Evolutionary conservation across 2,113 vertebrate species (phyloP).

Genomic region (Phoxinus phoxinus): DNA sequence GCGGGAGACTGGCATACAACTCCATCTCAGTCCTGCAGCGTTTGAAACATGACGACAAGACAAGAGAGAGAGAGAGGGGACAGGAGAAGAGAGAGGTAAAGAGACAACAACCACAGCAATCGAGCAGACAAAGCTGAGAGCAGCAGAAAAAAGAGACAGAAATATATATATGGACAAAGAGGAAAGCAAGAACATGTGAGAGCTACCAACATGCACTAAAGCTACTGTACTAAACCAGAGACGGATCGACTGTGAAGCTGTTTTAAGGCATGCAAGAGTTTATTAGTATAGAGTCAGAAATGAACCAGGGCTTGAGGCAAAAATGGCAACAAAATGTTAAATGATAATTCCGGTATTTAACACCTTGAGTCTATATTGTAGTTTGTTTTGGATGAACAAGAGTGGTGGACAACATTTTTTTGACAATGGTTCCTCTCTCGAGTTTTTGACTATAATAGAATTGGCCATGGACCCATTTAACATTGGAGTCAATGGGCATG

Average conservation of each 20-base stretch:
- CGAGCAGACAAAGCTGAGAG: conserved; percentile 3
- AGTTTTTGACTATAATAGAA: too few species aligned
- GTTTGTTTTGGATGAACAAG: too few species aligned
- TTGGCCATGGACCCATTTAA: too few species aligned
- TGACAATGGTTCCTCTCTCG: too few species aligned
- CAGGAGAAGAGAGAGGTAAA: conserved; percentile 20
- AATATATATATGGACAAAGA: conserved; percentile 29
- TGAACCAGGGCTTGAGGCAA: not conserved
- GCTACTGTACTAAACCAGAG: conserved; percentile 49
- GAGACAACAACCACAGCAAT: conserved; percentile 25
- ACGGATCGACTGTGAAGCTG: conserved; percentile 14
- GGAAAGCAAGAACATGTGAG: conserved; percentile 60
- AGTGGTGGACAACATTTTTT: too few species aligned
- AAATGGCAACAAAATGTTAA: not conserved
- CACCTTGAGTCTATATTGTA: too few species aligned
- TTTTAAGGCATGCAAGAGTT: not conserved
- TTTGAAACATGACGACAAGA: conserved; percentile 58
- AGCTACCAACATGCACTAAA: conserved; percentile 51
- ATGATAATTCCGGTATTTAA: too few species aligned
- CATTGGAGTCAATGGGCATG: too few species aligned
- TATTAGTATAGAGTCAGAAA: not conserved
- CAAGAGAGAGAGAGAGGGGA: conserved; percentile 23
- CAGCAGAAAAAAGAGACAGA: conserved; percentile 8
- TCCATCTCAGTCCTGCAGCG: conserved; percentile 84
- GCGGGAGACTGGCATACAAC: conserved; percentile 85